Conservation (phyloP, 2,888 invertebrate genomes). For the Plebejus melissa region DNA sequence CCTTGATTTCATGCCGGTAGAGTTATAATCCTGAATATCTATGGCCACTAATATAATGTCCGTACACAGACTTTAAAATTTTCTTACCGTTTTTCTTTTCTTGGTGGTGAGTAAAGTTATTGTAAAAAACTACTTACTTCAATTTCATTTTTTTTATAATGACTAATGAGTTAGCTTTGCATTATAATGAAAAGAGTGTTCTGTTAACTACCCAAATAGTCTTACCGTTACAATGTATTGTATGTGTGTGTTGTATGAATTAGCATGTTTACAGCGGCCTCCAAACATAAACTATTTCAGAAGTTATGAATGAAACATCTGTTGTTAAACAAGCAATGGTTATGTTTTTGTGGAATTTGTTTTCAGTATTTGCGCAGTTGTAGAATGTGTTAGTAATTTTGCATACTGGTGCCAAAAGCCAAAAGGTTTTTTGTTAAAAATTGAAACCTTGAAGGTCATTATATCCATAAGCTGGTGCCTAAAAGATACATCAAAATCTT, state of each 20-base stretch:
- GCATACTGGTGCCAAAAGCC: not conserved
- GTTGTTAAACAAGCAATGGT: not conserved
- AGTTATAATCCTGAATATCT: no score
- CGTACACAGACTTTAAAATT: no score
- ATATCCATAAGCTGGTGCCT: no score
- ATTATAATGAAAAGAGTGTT: not conserved
- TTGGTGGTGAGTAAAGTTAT: no score
- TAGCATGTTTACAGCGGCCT: constrained; percentile 4
- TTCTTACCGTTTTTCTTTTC: no score
- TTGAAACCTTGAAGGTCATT: no score
- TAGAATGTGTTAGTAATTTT: not conserved
- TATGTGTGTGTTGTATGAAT: not conserved
- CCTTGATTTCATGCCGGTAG: no score
- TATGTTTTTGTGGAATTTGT: constrained; percentile 6
- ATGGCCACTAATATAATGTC: no score
- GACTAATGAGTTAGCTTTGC: not conserved
- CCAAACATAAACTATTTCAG: constrained; percentile 7
- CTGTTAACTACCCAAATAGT: not conserved
- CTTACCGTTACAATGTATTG: not conserved
- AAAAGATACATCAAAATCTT: no score
- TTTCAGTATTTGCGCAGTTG: not conserved
- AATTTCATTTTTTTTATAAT: no score
- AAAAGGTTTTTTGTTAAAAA: no score
- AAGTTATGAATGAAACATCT: constrained; percentile 14
- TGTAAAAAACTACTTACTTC: no score